Evolutionary conservation across 2,113 vertebrate genomes (phyloP), one percentile per base, ranked within the genome.

Genomic region (Indri indri): DNA sequence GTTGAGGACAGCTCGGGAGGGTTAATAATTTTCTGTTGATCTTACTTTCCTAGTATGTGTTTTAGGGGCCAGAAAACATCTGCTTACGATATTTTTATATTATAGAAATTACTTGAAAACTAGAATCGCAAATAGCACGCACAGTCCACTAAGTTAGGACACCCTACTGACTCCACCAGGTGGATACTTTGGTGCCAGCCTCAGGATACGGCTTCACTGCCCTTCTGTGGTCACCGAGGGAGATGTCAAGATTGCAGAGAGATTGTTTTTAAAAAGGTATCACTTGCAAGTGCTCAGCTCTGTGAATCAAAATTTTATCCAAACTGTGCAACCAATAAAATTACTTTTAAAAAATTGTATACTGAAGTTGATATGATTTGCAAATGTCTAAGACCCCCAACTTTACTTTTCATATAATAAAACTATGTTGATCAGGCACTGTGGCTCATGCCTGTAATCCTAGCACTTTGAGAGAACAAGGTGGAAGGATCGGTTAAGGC

Each of bases 361-460:
- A 23, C 8, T 76, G 47, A 94, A 76, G 16, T 47, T 83, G 47
- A 20, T 65, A 74, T 14, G 11, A 81, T 81, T 88, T 50, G 37
- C 10, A 50, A 42, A 40, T 42, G 32, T 71, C 16, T 71, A 40
- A 73, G 34, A 87, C 8, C 7, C 32, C 45, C 9, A n/a, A 42
- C 74, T 57, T 84, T 74, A 40, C 54, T 74, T 66, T 87, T 74
- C 63, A 30, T 87, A n/a, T 52, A 74, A 85, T 73, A 47, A 92
- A 68, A 25, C 63, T 71, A 14, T 25, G 5, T 86, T 86, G 8
- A 14, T 2, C 14, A 7, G 63, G 32, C 32, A 66, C 63, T 32
- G 30, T 66, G 32, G 63, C 32, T 34, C 63, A 66, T 22, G 13
- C 14, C 63, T 66, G 6, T 16, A 32, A 34, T 16, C 32, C 14